Conservation (phyloP, 2,113 vertebrate species). For the Antechinus flavipes region DNA sequence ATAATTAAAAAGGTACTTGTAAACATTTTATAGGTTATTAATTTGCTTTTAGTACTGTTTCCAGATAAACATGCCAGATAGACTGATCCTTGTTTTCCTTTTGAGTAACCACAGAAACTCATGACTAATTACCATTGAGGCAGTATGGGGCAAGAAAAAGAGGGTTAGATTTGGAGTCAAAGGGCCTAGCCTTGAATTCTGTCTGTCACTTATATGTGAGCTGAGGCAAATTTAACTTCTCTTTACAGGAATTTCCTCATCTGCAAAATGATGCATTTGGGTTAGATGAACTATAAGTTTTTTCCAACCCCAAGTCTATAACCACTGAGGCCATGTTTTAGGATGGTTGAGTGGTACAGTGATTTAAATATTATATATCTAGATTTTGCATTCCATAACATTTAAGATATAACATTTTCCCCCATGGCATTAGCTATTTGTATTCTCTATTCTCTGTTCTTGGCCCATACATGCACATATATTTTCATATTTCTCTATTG, state of each 20-base stretch:
- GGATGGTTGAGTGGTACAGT: background rate
- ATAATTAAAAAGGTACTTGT: background rate
- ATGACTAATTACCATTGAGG: background rate
- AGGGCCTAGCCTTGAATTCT: background rate
- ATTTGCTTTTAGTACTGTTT: background rate
- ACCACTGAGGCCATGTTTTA: background rate
- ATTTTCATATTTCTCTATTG: constrained; percentile 56
- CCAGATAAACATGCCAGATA: background rate
- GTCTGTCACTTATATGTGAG: background rate
- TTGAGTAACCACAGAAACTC: background rate
- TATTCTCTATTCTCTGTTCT: background rate
- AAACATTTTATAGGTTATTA: background rate
- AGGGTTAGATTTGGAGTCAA: background rate
- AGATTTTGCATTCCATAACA: background rate
- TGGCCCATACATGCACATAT: background rate
- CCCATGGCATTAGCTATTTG: background rate
- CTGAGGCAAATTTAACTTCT: background rate
- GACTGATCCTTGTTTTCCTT: background rate
- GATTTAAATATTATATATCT: background rate
- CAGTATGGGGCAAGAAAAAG: background rate
- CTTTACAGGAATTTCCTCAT: background rate
- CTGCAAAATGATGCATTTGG: background rate
- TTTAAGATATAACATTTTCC: background rate
- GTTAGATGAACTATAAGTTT: background rate
- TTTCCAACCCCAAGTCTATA: background rate